A percentile compares a stretch with the other conserved stretches of the same genome.
phyloP scores from a whole-genome alignment of 1,140 invertebrate genomes.

The Zaprionus camerounensis region DNA sequence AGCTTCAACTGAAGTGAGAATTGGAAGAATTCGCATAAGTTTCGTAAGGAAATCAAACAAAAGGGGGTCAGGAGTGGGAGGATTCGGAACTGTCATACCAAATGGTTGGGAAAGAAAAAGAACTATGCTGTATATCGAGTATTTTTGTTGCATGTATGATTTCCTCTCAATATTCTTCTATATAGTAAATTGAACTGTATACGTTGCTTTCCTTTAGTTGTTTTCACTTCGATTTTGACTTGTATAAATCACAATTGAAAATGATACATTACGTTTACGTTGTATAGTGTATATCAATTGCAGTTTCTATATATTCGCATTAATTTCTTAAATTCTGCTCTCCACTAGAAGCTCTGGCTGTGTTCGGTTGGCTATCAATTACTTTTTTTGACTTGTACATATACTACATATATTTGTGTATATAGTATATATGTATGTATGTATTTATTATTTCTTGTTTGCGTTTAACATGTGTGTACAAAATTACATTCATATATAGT shows the following conservation, averaged over 20 bases:
- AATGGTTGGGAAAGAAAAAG: background rate
- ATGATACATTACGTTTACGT: constrained; percentile 10
- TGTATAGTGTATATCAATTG: constrained; percentile 21
- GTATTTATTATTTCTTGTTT: constrained; percentile 9
- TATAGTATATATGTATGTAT: background rate
- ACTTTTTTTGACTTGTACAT: constrained; percentile 17
- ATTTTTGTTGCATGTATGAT: background rate
- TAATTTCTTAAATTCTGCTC: constrained; percentile 26
- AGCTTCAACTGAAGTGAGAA: constrained; percentile 35
- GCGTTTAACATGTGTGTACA: constrained; percentile 15
- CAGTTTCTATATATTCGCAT: constrained; percentile 33
- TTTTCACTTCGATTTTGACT: constrained; percentile 15
- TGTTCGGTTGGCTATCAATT: constrained; percentile 57
- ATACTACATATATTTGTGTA: background rate
- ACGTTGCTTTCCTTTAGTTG: constrained; percentile 17
- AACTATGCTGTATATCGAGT: background rate
- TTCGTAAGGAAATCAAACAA: background rate
- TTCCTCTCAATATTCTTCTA: constrained; percentile 2
- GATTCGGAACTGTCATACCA: background rate
- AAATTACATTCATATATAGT: constrained; percentile 3
- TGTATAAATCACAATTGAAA: constrained; percentile 36
- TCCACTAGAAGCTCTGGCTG: constrained; percentile 62
- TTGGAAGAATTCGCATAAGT: background rate
- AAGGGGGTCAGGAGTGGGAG: background rate
- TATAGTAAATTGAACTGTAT: constrained; percentile 24